Conservation (phyloP, 1,140 invertebrate species). For the Platyscapa corneri region DNA sequence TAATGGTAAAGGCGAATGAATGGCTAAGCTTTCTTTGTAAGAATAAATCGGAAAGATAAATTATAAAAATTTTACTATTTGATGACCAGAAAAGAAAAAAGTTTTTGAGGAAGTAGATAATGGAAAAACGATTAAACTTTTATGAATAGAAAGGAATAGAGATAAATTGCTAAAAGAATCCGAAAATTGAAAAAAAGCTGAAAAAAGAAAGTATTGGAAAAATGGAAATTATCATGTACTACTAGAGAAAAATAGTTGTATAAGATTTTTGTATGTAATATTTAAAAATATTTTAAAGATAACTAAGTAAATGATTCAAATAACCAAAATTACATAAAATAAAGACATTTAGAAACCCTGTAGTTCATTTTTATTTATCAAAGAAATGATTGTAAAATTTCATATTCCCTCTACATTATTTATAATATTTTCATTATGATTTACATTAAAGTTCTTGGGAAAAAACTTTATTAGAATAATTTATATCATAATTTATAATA, state of each 20-base stretch:
- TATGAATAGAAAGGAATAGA: neutral
- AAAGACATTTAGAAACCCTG: neutral
- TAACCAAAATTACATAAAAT: neutral
- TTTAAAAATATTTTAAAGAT: neutral
- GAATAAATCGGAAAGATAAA: neutral
- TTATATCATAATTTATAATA: too few species aligned
- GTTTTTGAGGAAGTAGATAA: neutral
- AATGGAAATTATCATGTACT: slow-evolving; percentile 12
- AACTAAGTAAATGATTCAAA: neutral
- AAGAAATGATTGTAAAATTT: neutral
- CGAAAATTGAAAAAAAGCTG: neutral
- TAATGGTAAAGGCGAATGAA: neutral
- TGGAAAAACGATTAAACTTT: slow-evolving; percentile 17
- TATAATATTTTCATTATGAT: too few species aligned
- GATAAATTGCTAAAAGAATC: slow-evolving; percentile 6
- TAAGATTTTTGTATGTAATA: neutral
- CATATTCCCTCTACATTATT: neutral
- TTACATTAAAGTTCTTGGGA: too few species aligned
- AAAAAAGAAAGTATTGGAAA: neutral
- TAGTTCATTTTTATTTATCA: neutral
- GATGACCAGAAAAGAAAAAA: neutral
- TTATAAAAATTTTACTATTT: slow-evolving; percentile 18
- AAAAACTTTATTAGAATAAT: too few species aligned
- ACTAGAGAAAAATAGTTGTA: neutral
- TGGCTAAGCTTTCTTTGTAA: neutral